Conservation (phyloP, 2,888 invertebrate genomes). For the Aspidapion aeneum region DNA sequence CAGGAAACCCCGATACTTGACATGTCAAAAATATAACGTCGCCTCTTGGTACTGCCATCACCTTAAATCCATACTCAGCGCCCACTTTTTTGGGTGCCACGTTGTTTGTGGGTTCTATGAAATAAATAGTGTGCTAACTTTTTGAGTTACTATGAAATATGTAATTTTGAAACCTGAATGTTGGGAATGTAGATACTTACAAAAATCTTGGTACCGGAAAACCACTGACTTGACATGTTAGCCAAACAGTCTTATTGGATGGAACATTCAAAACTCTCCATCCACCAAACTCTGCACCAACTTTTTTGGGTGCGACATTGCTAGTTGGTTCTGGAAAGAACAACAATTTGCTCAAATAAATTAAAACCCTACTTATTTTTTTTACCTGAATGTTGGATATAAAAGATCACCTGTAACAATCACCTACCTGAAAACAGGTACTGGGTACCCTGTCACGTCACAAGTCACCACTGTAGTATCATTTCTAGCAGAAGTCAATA, state of each 20-base stretch:
- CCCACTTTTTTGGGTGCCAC: constrained; percentile 60
- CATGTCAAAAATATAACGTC: constrained; percentile 61
- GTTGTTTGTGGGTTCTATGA: constrained; percentile 59
- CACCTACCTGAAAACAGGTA: constrained; percentile 62
- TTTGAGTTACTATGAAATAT: background rate
- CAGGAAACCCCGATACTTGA: constrained; percentile 53
- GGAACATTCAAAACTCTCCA: constrained; percentile 54
- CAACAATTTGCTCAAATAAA: constrained; percentile 5
- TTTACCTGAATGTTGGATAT: constrained; percentile 47
- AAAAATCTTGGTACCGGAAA: constrained; percentile 53
- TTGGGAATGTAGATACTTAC: constrained; percentile 38
- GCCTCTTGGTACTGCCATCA: constrained; percentile 52
- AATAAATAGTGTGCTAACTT: constrained; percentile 11
- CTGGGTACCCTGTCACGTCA: constrained; percentile 66
- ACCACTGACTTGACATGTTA: constrained; percentile 59
- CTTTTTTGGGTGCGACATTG: constrained; percentile 61
- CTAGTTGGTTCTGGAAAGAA: constrained; percentile 54
- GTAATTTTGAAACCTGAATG: background rate
- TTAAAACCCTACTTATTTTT: constrained; percentile 24
- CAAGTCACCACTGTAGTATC: constrained; percentile 61
- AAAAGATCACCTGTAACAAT: constrained; percentile 44
- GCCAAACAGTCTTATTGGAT: constrained; percentile 53
- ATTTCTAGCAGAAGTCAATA: constrained; percentile 51
- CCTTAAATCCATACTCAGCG: constrained; percentile 54
- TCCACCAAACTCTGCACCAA: constrained; percentile 53